phyloP scores from a whole-genome alignment of 2,797 vertebrate genomes.

The Odontamblyopus lacepedii region DNA sequence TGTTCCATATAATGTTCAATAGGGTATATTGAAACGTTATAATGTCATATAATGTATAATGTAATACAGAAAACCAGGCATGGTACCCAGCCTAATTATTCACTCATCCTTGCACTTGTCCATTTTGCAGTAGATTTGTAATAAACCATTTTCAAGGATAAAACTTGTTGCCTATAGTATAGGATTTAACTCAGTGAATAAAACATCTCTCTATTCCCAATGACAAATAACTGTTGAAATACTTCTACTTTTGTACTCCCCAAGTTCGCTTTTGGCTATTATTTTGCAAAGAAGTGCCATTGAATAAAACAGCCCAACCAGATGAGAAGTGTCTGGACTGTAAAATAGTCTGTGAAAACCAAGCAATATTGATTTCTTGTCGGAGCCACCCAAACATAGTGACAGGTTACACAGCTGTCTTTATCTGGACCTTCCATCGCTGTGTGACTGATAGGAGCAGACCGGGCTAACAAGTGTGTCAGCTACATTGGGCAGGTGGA shows the following conservation, averaged over 20 bases:
- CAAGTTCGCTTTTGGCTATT: constrained; percentile 68
- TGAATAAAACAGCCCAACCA: constrained; percentile 84
- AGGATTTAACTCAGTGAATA: constrained; percentile 65
- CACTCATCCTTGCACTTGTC: neutral
- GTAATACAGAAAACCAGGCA: too few species aligned
- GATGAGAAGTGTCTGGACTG: constrained; percentile 73
- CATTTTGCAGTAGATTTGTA: too few species aligned
- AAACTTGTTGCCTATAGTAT: constrained; percentile 18
- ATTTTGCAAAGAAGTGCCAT: constrained; percentile 79
- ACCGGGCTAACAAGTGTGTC: constrained; percentile 64
- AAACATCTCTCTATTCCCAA: constrained; percentile 71
- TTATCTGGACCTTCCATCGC: constrained; percentile 77
- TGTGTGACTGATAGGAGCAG: constrained; percentile 67
- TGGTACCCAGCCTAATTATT: neutral
- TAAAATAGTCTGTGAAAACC: constrained; percentile 78
- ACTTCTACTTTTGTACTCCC: constrained; percentile 54
- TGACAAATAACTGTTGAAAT: constrained; percentile 69
- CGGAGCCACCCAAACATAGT: constrained; percentile 73
- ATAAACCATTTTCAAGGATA: too few species aligned
- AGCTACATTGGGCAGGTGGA: constrained; percentile 51
- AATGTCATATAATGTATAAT: too few species aligned
- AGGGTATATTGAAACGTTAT: too few species aligned
- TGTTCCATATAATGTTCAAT: too few species aligned
- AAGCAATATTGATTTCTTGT: constrained; percentile 78
- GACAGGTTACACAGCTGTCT: constrained; percentile 69